phyloP scores from a whole-genome alignment of 2,888 invertebrate species.

The Tipula vernalis region DNA sequence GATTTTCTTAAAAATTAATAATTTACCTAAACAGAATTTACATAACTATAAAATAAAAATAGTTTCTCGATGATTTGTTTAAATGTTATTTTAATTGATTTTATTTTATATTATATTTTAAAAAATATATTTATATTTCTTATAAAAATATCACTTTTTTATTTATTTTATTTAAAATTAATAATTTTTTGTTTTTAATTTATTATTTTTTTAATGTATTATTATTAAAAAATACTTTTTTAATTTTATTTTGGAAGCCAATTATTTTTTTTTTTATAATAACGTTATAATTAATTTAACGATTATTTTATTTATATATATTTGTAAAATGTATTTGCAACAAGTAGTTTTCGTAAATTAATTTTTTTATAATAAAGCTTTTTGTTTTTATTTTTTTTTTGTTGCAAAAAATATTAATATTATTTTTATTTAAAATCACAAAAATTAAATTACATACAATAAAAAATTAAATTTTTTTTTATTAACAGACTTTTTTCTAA shows the following conservation, averaged over 20 bases:
- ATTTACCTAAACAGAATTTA: neutral
- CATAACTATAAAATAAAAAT: neutral
- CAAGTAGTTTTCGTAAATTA: neutral
- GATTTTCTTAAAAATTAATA: neutral
- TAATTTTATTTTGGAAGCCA: neutral
- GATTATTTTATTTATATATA: neutral
- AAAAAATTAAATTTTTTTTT: neutral
- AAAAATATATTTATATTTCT: neutral
- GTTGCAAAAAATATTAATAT: neutral
- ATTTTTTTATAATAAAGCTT: neutral
- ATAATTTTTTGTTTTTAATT: neutral
- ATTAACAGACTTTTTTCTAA: neutral
- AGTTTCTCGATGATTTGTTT: neutral
- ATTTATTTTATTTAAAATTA: neutral
- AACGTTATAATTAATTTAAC: neutral
- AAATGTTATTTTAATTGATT: neutral
- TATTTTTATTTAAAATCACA: neutral
- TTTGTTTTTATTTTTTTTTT: neutral
- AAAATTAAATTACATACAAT: neutral
- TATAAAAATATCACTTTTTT: neutral
- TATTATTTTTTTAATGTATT: neutral
- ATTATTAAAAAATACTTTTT: neutral
- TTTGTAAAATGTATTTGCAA: neutral
- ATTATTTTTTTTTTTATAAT: neutral
- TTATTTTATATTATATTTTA: neutral